Evolutionary conservation across 2,113 vertebrate genomes (phyloP).

Genomic region (Edolisoma coerulescens): DNA sequence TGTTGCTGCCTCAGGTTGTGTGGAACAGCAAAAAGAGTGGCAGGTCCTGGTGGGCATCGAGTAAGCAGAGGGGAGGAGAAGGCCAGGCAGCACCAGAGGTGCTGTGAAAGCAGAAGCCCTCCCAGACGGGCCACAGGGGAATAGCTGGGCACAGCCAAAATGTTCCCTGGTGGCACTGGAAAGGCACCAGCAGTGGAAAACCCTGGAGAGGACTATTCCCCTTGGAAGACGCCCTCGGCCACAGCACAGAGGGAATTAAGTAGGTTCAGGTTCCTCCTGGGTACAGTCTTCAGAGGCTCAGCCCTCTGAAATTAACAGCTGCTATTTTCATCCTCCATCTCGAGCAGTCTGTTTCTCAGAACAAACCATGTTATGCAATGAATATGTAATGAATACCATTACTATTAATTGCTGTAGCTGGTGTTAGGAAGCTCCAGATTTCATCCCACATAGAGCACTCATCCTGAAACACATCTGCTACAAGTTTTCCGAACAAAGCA

Average conservation of each 20-base stretch:
- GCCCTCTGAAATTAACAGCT: slow-evolving; percentile 58
- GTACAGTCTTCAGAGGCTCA: slow-evolving; percentile 37
- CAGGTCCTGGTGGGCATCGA: background rate
- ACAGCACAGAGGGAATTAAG: background rate
- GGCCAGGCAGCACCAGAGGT: background rate
- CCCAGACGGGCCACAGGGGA: accelerated
- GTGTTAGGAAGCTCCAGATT: slow-evolving; percentile 41
- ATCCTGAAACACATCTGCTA: slow-evolving; percentile 41
- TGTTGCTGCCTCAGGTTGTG: background rate
- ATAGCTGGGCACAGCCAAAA: background rate
- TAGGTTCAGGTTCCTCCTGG: slow-evolving; percentile 22
- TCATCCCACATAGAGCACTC: slow-evolving; percentile 33
- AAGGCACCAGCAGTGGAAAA: background rate
- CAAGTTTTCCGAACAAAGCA: slow-evolving; percentile 4
- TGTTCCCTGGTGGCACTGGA: background rate
- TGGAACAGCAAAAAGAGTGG: background rate
- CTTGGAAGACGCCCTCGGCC: background rate
- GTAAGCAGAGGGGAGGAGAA: background rate
- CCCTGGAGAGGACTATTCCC: background rate
- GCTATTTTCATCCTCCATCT: slow-evolving; percentile 58
- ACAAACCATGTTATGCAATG: slow-evolving; percentile 61
- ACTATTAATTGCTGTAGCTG: slow-evolving; percentile 63
- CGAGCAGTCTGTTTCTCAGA: slow-evolving; percentile 50
- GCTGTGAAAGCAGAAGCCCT: background rate
- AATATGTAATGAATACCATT: slow-evolving; percentile 62